Base-by-base conservation (phyloP, 2,113 vertebrate species). In the Ictalurus furcatus region DNA sequence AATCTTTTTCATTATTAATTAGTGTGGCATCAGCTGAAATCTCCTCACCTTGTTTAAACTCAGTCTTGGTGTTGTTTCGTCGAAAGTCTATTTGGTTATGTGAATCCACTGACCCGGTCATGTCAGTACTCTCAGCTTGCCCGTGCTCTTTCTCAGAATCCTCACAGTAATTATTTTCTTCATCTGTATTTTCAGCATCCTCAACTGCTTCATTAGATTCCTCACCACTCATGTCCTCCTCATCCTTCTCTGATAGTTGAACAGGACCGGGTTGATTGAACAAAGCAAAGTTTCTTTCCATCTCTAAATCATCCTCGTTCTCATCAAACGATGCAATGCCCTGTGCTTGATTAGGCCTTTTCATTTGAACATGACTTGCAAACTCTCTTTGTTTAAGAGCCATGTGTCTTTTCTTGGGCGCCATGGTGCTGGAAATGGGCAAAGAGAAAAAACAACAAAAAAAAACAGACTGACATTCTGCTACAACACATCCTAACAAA, bases 201-300 rank as follows among this genome's bases (percentile, higher is more conserved):
- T 76, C 89, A 2, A 74, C 88, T 1, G 79, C 89, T 1, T 91
- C 89, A 28, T 67, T 84, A 48, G 30, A 78, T 84, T 54, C 28
- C 65, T 73, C 56, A 71, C 44, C 25, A 44, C 82, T 44, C 23
- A 9, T 23, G 34, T 85, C 40, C 6, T 82, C 80, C 13, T 92
- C 56, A 4, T 85, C 40, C 6, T 82, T 79, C 13, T 89, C 44
- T 58, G 85, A 76, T 28, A 61, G 48, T 17, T 84, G 59, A 23
- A 81, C 48, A 4, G 61, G 12, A 1, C 11, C 48, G 19, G 11
- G 82, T 63, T 91, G 67, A 79, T 44, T 90, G 40, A 92, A 59
- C 69, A 92, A 80, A 2, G 84, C 74, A 86, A 94, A 92, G 85
- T 94, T 94, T 30, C 76, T 89, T 48, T 92, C 92, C 91, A 93